Base-by-base conservation (phyloP, 2,113 vertebrate species). In the Nycticorax nycticorax region DNA sequence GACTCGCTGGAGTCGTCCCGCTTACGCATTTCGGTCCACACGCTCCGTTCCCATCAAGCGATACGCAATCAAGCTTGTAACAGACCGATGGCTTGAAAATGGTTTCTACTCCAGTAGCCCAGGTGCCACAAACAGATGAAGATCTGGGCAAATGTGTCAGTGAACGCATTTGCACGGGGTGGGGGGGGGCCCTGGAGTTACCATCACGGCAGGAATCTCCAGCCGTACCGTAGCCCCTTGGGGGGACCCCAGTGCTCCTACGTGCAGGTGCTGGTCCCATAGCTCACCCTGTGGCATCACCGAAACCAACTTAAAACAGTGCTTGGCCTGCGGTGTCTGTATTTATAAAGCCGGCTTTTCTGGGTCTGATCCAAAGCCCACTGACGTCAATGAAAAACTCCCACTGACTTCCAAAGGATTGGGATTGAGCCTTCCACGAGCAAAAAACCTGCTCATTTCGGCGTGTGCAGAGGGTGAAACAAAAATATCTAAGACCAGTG, bases 81-180 rank as follows among this genome's bases (percentile, higher is more conserved):
- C 45, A 50, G 22, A 24, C 8, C 4, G 12, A 23, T 17, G 47
- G 20, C 28, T 82, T 63, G n/a, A 39, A n/a, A 63, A 20, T 14
- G 50, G 74, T 37, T 56, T 63, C 60, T 75, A 43, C 13, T 57
- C 18, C 27, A 26, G 75, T 2, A 35, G 41, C 37, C 85, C 24
- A 43, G 30, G 12, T 89, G 75, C 62, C 50, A 12, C 7, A 2
- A 32, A 9, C 17, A 30, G 83, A 12, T 23, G 4, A 35, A 26
- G 2, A 14, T 7, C 53, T 52, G 59, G 41, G 53, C 37, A 52
- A 52, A 30, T 2, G 1, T 6, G 8, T 24, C 8, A 4, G 48
- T 16, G 63, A 77, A 17, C 21, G 1, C 10, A 22, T 50, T 12
- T 83, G 35, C 47, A 33, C 0, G 0, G 28, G 43, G n/a, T 4